Conservation (phyloP, 2,113 vertebrate genomes). For the Coptodon rendalli region DNA sequence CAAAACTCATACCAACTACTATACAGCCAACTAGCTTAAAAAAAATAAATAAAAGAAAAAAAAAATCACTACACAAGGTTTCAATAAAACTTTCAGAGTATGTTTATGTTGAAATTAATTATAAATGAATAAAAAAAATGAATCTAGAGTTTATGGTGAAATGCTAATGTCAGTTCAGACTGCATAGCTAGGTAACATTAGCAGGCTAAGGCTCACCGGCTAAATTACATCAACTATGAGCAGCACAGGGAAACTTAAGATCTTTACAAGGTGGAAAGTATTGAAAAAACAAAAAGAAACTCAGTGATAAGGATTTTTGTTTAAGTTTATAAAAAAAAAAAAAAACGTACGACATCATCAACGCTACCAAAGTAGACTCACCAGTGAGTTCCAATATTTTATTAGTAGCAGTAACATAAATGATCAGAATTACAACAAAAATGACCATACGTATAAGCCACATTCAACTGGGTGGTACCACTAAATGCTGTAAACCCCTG, state of each 20-base stretch:
- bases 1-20: background rate
- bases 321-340: background rate
- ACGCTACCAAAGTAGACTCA: fast-evolving
- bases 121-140: background rate
- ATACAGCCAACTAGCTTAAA: background rate
- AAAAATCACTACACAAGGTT: background rate
- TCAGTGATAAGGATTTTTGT: background rate
- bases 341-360: background rate
- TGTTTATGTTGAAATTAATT: background rate
- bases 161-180: background rate
- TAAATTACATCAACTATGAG: background rate
- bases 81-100: background rate
- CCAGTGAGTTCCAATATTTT: background rate
- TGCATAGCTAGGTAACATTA: background rate
- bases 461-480: background rate
- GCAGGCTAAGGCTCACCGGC: background rate
- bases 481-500: background rate
- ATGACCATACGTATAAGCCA: background rate
- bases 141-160: background rate
- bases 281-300: background rate
- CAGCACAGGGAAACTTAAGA: background rate
- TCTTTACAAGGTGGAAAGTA: background rate
- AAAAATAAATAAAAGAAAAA: background rate
- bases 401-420: background rate
- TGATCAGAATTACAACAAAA: background rate